Base-by-base conservation (phyloP, 2,797 vertebrate species). In the Ctenochaetus hawaiiensis region DNA sequence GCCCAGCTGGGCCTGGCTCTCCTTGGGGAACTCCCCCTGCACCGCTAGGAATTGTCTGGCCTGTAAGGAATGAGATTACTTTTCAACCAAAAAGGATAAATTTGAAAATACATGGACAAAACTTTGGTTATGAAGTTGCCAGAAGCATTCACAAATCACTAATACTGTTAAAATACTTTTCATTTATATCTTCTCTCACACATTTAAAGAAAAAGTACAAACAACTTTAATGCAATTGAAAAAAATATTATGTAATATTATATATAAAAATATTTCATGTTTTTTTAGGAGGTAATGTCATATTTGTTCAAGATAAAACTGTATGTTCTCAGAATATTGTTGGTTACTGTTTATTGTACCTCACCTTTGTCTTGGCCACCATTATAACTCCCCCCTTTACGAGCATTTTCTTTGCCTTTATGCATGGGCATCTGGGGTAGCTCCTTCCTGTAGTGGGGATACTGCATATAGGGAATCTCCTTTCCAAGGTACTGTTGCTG, bases 391-490 rank as follows among this genome's bases (percentile, higher is more conserved):
- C 77, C 86, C 0, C 93, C 96, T 80, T 98, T 98, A 75, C 96
- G 97, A 78, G 94, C 89, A 81, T 86, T 95, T 57, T 95, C 96
- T 81, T 99, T 97, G 79, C 97, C 98, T 89, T 97, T 96, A 3
- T 96, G 94, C 88, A 97, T 93, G 37, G 96, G 97, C 70, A 96
- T 92, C 70, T 96, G 97, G 0, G 96, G 97, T 6, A 97, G 86
- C 75, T 99, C 97, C 91, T 99, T 99, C 91, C 96, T 95, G 90
- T 98, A 99, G 23, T 97, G 97, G 62, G 96, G 97, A 0, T 98
- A 99, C 22, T 96, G 96, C 92, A 97, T 93, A 54, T 97, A 97
- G 49, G 96, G 96, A 59, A 96, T 65, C 72, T 99, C 98, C 90
- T 99, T 99, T 90, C 96, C 96, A 79, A 94, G 91, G 82, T 96